Evolutionary conservation across 2,113 vertebrate genomes (phyloP).

Genomic region (Ptilonorhynchus violaceus): DNA sequence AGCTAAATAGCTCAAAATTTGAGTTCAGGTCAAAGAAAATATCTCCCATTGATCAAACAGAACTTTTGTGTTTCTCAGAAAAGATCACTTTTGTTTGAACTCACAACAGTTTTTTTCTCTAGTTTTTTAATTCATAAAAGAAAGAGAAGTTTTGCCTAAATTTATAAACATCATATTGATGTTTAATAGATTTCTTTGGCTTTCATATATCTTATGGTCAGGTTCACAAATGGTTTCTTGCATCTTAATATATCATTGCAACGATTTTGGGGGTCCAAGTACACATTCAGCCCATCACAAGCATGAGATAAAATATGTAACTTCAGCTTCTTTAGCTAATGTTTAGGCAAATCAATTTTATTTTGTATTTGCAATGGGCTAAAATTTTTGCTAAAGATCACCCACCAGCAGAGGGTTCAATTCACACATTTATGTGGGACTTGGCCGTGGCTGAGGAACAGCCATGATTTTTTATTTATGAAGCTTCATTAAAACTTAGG

Average conservation of each 20-base stretch:
- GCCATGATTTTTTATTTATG: neutral
- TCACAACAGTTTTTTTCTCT: neutral
- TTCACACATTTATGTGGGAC: neutral
- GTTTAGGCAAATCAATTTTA: neutral
- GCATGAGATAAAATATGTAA: neutral
- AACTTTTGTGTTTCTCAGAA: neutral
- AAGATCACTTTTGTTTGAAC: neutral
- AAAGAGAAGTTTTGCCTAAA: neutral
- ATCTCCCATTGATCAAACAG: neutral
- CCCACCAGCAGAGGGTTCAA: constrained; percentile 43
- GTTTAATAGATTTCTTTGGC: neutral
- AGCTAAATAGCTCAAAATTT: neutral
- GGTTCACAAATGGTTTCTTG: neutral
- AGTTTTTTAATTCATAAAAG: neutral
- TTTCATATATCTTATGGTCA: neutral
- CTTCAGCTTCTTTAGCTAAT: neutral
- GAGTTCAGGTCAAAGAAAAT: neutral
- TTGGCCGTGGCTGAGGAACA: neutral
- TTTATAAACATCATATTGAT: neutral
- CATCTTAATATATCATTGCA: neutral
- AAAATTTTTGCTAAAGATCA: neutral
- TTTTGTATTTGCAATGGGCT: neutral
- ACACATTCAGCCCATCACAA: neutral
- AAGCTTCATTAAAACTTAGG: constrained; percentile 1
- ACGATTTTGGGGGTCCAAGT: neutral